These are phyloP conservation scores for Phalacrocorax aristotelis DNA, from an alignment of 2,113 vertebrate species.

Conservation along the genomic window DNA sequence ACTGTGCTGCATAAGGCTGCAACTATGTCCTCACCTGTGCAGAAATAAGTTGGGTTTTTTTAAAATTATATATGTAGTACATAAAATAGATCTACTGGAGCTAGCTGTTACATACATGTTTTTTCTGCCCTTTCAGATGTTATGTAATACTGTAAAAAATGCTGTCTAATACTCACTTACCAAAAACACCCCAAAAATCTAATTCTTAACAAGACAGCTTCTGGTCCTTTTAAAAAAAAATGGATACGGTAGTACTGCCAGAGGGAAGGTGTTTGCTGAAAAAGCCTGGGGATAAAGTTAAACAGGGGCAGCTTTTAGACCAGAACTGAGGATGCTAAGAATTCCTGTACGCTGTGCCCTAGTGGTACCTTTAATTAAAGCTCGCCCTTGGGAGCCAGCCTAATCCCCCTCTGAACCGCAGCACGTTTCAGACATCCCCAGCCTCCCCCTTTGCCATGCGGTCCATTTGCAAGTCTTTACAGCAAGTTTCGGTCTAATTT, in stretches of 20 bases:
- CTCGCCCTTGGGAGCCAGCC: constrained; percentile 58
- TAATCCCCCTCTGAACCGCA: constrained; percentile 53
- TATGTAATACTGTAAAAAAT: constrained; percentile 5
- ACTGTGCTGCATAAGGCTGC: not conserved
- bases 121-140: constrained; percentile 36
- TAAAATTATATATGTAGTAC: not conserved
- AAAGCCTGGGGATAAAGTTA: constrained; percentile 44
- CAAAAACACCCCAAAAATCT: constrained; percentile 50
- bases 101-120: not conserved
- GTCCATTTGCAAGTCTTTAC: constrained; percentile 31
- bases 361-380: constrained; percentile 66
- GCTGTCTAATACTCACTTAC: constrained; percentile 63
- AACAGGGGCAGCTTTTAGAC: constrained; percentile 43
- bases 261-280: constrained; percentile 27
- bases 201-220: constrained; percentile 59
- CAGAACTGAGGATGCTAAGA: constrained; percentile 53
- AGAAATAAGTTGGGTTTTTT: no score
- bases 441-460: constrained; percentile 21
- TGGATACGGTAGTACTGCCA: not conserved
- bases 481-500: constrained; percentile 24
- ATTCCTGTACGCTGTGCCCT: constrained; percentile 12
- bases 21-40: not conserved
- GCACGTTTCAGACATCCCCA: constrained; percentile 33
- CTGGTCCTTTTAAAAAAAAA: constrained; percentile 47
- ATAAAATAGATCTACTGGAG: not conserved